These are phyloP conservation scores for Cephus nigrinus DNA, from an alignment of 2,888 invertebrate species.

Conservation along the genomic window DNA sequence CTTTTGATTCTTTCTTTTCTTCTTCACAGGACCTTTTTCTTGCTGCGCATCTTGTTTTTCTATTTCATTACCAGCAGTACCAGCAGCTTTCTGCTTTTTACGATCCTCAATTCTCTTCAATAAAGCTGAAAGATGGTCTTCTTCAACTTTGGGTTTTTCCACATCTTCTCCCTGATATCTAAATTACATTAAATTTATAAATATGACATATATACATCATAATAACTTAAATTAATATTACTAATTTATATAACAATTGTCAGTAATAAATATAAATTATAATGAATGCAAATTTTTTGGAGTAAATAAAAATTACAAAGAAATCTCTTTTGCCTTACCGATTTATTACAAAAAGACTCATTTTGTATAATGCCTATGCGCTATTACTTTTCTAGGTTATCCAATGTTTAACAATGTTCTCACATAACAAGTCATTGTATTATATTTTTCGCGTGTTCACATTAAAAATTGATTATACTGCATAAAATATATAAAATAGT, in stretches of 20 bases:
- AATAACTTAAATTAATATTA: background rate
- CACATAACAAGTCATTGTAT: too few relatives aligned
- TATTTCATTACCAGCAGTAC: constrained; percentile 9
- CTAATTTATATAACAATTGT: background rate
- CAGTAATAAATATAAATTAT: background rate
- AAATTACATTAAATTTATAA: constrained; percentile 30
- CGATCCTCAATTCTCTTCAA: constrained; percentile 49
- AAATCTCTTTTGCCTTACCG: constrained; percentile 67
- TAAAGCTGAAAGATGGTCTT: constrained; percentile 44
- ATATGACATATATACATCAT: background rate
- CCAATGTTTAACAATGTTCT: too few relatives aligned
- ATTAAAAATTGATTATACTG: too few relatives aligned
- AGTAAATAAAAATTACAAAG: too few relatives aligned
- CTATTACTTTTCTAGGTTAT: too few relatives aligned
- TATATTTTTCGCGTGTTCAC: too few relatives aligned
- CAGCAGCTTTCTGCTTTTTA: constrained; percentile 43
- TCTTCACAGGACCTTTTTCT: constrained; percentile 9
- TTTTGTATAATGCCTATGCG: constrained; percentile 44
- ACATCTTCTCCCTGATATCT: constrained; percentile 51
- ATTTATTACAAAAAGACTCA: constrained; percentile 80
- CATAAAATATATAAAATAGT: too few relatives aligned
- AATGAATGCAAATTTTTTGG: constrained; percentile 50
- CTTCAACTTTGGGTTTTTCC: constrained; percentile 37
- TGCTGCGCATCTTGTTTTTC: constrained; percentile 22
- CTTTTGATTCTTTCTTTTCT: constrained; percentile 27